These are phyloP conservation scores for Rhagologus leucostigma DNA, from an alignment of 2,113 vertebrate species.

Conservation along the genomic window DNA sequence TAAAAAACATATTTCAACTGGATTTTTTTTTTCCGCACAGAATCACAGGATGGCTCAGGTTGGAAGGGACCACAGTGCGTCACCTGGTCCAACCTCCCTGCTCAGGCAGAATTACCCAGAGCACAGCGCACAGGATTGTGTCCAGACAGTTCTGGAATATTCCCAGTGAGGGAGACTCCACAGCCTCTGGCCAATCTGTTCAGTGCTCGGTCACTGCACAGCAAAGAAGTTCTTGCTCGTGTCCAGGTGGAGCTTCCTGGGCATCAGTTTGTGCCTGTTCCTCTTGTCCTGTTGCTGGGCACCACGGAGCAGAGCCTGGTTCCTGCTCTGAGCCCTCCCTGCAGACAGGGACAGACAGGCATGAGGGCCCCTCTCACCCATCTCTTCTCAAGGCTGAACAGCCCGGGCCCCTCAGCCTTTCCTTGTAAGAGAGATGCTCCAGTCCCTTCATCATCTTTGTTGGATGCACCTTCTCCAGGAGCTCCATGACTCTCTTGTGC, in stretches of 20 bases:
- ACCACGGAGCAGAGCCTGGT: background rate
- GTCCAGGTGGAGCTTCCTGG: background rate
- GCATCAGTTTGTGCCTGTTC: background rate
- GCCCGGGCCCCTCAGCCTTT: background rate
- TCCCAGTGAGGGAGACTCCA: background rate
- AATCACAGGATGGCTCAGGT: too few species aligned
- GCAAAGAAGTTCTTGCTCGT: background rate
- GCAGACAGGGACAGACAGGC: background rate
- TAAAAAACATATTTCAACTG: rapidly evolving
- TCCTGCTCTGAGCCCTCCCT: background rate
- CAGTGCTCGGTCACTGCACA: background rate
- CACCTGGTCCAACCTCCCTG: background rate
- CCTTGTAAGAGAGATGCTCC: background rate
- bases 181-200: background rate
- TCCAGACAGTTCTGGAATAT: background rate
- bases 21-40: too few species aligned
- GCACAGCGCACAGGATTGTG: background rate
- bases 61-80: background rate
- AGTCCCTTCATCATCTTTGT: too few species aligned
- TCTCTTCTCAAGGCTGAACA: background rate
- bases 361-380: background rate
- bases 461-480: background rate
- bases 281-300: background rate
- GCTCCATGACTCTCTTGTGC: background rate
- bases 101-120: background rate